Conservation (phyloP, 2,888 invertebrate genomes). For the Sesamia inferens region DNA sequence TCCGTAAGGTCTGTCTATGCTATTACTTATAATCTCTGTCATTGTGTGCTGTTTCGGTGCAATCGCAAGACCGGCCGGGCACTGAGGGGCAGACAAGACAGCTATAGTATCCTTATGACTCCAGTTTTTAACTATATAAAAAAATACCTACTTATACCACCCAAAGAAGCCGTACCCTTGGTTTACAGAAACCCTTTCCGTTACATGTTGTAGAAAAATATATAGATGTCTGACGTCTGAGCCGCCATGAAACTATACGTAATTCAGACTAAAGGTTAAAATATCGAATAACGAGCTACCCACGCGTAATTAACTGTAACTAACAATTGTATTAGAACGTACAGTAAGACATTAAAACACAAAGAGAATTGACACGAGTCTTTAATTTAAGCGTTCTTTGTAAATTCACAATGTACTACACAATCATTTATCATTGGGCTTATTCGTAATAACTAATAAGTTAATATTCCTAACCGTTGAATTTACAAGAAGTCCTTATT, state of each 20-base stretch:
- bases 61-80: too few species aligned
- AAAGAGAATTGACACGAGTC: slow-evolving; percentile 43
- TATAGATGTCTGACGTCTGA: neutral
- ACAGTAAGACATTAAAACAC: slow-evolving; percentile 23
- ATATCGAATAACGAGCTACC: slow-evolving; percentile 12
- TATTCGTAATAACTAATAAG: slow-evolving; percentile 33
- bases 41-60: too few species aligned
- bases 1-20: too few species aligned
- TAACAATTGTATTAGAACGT: slow-evolving; percentile 31
- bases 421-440: slow-evolving; percentile 30
- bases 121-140: too few species aligned
- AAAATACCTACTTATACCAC: too few species aligned
- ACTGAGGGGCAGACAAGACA: too few species aligned
- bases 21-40: too few species aligned
- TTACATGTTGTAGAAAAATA: neutral
- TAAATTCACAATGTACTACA: slow-evolving; percentile 41
- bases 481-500: slow-evolving; percentile 55
- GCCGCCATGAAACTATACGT: neutral
- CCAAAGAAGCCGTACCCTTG: too few species aligned
- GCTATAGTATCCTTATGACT: too few species aligned
- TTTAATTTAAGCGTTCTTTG: slow-evolving; percentile 33
- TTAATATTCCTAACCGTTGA: slow-evolving; percentile 58
- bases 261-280: slow-evolving; percentile 16
- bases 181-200: too few species aligned
- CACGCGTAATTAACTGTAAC: slow-evolving; percentile 14